A percentile compares a stretch with the other conserved stretches of the same genome.
phyloP scores from a whole-genome alignment of 2,888 invertebrate species.

The Autographa gamma region DNA sequence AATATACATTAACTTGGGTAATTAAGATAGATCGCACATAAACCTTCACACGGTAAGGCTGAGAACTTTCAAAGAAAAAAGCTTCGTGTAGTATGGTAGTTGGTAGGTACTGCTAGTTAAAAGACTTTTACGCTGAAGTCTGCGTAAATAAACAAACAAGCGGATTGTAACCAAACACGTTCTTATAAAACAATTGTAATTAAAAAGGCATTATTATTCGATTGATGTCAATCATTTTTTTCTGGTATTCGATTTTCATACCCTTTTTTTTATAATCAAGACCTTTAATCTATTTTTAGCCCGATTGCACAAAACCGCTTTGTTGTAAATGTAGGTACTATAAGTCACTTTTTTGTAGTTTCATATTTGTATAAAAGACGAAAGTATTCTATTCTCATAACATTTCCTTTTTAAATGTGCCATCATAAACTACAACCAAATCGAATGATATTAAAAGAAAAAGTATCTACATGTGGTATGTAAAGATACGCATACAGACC shows the following conservation, averaged over 20 bases:
- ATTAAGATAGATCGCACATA: conserved; percentile 54
- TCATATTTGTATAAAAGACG: no score
- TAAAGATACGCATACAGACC: conserved; percentile 9
- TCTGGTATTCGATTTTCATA: background rate
- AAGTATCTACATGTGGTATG: conserved; percentile 29
- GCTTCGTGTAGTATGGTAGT: background rate
- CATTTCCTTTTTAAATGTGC: background rate
- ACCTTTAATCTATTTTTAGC: background rate
- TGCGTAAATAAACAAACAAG: background rate
- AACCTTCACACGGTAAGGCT: conserved; percentile 23
- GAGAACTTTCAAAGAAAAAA: conserved; percentile 7
- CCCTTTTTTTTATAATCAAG: no score
- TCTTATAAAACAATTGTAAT: background rate
- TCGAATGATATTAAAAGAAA: conserved; percentile 39
- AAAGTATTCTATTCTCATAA: no score
- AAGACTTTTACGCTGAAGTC: conserved; percentile 41
- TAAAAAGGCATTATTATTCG: background rate
- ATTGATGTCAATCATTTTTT: background rate
- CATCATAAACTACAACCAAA: background rate
- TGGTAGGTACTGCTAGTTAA: conserved; percentile 16
- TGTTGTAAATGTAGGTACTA: no score
- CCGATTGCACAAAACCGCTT: no score
- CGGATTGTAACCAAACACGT: background rate
- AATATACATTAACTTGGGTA: conserved; percentile 57
- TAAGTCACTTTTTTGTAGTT: no score